phyloP scores from a whole-genome alignment of 2,113 vertebrate species.

The Pteropus alecto region DNA sequence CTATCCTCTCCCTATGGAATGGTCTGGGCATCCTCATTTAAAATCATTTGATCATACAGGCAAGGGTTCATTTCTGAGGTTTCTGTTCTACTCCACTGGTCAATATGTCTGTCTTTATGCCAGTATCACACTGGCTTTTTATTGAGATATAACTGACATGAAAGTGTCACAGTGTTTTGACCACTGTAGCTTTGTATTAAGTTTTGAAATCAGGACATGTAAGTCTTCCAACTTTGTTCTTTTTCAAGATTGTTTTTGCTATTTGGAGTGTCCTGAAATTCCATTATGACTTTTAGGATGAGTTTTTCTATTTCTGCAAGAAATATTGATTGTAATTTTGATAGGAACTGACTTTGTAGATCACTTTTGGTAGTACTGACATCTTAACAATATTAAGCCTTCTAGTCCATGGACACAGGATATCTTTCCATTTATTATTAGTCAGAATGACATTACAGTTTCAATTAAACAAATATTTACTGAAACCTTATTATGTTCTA shows the following conservation, averaged over 20 bases:
- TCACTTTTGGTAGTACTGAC: neutral
- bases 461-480: slow-evolving; percentile 5
- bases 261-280: neutral
- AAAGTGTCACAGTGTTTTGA: neutral
- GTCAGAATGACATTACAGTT: neutral
- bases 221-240: neutral
- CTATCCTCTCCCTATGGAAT: neutral
- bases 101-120: neutral
- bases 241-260: neutral
- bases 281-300: neutral
- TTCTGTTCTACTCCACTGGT: neutral
- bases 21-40: neutral
- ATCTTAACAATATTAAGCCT: neutral
- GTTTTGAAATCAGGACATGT: neutral
- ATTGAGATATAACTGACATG: neutral
- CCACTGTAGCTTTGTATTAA: neutral
- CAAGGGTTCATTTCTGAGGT: neutral
- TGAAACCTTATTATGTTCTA: neutral
- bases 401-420: neutral
- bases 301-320: neutral
- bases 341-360: neutral
- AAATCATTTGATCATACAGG: neutral
- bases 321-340: neutral
- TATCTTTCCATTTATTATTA: neutral
- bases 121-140: neutral